Evolutionary conservation across 2,888 invertebrate genomes (phyloP), one percentile per base, ranked within the genome.

Genomic region (Copidosoma aretas): DNA sequence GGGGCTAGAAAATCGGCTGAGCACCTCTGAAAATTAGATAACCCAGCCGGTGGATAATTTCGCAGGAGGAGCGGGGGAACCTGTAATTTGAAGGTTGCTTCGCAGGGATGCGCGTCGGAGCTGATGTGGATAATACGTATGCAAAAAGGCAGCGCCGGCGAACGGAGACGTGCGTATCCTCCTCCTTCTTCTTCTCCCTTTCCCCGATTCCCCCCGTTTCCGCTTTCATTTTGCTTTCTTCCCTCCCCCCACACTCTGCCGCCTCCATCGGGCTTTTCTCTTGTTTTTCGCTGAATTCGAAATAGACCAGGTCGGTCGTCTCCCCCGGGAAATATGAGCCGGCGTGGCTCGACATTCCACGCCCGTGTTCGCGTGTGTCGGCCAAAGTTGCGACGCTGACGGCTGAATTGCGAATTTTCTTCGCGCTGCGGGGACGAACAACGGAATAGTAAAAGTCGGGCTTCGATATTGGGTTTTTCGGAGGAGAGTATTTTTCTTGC

Each of bases 241-340:
- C 17, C 1, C 51, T 49, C 54, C 43, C 64, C 4, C 51, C 64
- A 25, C 17, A 15, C 43, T 14, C 59, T 64, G 25, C 24, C 43
- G 19, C 5, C 19, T 24, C 21, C 41, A 17, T n/a, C 14, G 2
- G 17, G 1, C 53, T 14, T 46, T 22, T 12, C 57, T 56, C 49
- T 59, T 32, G 59, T 60, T 70, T 70, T 70, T 67, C 60, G 60
- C 57, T 67, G 67, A 64, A 70, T 67, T 25, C 66, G 67, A 64
- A 67, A 70, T 70, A 64, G 67, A 67, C 70, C 60, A 41, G 61
- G 65, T 32, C 64, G 64, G 49, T 32, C 56, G 49, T 41, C 51
- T 70, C 68, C 71, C 75, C 32, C 57, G 71, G 73, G 73, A 75
- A 73, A 75, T 73, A 73, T 71, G 70, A 67, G 66, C 19, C 19